Base-by-base conservation (phyloP, 2,888 invertebrate genomes). In the Corbicula japonica region DNA sequence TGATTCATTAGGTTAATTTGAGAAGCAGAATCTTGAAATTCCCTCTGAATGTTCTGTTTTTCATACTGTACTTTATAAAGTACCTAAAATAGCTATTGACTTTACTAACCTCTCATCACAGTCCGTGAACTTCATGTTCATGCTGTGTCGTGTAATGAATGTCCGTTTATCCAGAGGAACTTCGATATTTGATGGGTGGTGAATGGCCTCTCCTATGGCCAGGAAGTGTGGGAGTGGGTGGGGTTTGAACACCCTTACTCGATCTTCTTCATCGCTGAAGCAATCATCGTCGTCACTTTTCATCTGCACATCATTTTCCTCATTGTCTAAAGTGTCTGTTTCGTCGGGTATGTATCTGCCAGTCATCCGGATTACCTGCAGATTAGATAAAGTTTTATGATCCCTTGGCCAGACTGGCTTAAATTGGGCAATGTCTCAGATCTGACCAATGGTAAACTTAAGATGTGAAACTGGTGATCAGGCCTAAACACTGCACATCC, bases 61-160 rank as follows among this genome's bases (percentile, higher is more conserved):
- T 48, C 32, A n/a, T n/a, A n/a, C n/a, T n/a, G n/a, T n/a, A n/a
- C n/a, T n/a, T n/a, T n/a, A n/a, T n/a, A n/a, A n/a, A n/a, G n/a
- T n/a, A n/a, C n/a, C n/a, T n/a, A n/a, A n/a, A n/a, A n/a, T n/a
- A n/a, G n/a, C n/a, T n/a, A n/a, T n/a, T 32, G 23, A 41, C 35
- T 18, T 38, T 34, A 65, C 58, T 95, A 93, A 98, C 98, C 97
- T 96, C 86, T 98, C 98, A 94, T 98, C 98, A 76, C 97, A 97
- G 92, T 97, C 97, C 28, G 97, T 97, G 92, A 98, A 98, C 92
- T 97, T 98, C 98, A 98, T 98, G 92, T 98, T 97, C 92, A 98
- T 95, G 89, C 96, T 96, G 93, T 98, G 98, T 92, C 97, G 97
- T 23, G 97, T 97, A 75, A 98, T 94, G 94, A 98, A 98, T 0